phyloP scores from a whole-genome alignment of 37 sponge, comb jelly and placozoan species.

The Ephydatia muelleri region DNA sequence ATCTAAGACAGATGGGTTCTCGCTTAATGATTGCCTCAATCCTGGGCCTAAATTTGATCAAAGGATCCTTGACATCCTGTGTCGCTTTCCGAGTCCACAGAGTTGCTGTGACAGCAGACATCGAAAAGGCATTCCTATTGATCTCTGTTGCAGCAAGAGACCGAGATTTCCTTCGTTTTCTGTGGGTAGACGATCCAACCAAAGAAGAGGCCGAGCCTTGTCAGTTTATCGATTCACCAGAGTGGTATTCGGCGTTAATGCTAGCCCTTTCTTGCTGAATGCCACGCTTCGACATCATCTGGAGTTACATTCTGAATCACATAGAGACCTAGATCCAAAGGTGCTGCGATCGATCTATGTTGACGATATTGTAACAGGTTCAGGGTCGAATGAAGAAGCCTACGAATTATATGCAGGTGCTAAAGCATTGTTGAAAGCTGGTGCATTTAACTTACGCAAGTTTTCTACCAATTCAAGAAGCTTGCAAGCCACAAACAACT shows the following conservation, averaged over 20 bases:
- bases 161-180: slow-evolving; percentile 31
- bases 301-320: background rate
- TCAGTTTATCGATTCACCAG: background rate
- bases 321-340: slow-evolving; percentile 7
- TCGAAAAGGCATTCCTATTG: slow-evolving; percentile 49
- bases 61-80: slow-evolving; percentile 37
- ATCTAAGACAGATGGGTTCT: background rate
- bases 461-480: slow-evolving; percentile 20
- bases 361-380: slow-evolving; percentile 23
- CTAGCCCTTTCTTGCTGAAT: slow-evolving; percentile 29
- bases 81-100: slow-evolving; percentile 18
- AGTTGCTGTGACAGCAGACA: slow-evolving; percentile 25
- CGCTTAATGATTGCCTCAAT: slow-evolving; percentile 23
- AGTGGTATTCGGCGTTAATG: slow-evolving; percentile 26
- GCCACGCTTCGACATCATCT: slow-evolving; percentile 25
- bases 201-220: background rate
- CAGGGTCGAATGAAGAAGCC: slow-evolving; percentile 27
- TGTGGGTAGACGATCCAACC: slow-evolving; percentile 28
- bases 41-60: slow-evolving; percentile 34
- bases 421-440: slow-evolving; percentile 18
- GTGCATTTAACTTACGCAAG: slow-evolving; percentile 37
- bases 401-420: slow-evolving; percentile 15
- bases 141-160: slow-evolving; percentile 15
- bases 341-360: slow-evolving; percentile 32
- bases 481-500: slow-evolving; percentile 15